Base-by-base conservation (phyloP, 2,888 invertebrate species). In the Dinocampus coccinellae region DNA sequence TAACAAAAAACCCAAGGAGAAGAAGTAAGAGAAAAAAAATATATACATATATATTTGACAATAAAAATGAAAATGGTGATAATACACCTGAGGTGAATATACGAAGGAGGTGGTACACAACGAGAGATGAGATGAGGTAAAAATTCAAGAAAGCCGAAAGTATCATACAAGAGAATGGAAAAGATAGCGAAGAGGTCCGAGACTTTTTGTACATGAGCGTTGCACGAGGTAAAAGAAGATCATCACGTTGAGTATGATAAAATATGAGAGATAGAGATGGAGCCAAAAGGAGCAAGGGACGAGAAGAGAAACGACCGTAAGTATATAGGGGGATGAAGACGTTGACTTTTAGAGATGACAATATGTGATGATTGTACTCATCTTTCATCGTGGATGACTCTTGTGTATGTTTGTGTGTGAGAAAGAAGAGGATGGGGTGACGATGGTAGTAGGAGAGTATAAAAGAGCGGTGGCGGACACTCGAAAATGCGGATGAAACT, bases 351-450 rank as follows among this genome's bases (percentile, higher is more conserved):
- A 16, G 26, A 39, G 66, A 22, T 63, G 57, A 68, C 70, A 69
- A 75, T 75, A 73, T 75, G 75, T 74, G 76, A 74, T 73, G 76
- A 77, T 77, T 77, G 76, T 74, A 58, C 73, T 74, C 76, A 75
- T 75, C 75, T 77, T 73, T 77, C 76, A 75, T 75, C 75, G 73
- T 70, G 61, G 70, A 67, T 29, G 13, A 11, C 52, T 7, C 57
- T 39, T 24, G n/a, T 39, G 47, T 16, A 47, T 47, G 47, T 16
- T n/a, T 47, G 7, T 20, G 20, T 47, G 16, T 47, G 16, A 7
- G 16, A n/a, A 9, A n/a, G 47, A n/a, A 1, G 9, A 20, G 47
- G 16, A 16, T 24, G 57, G 22, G 57, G 47, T 29, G n/a, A 62
- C 39, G 47, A 57, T 42, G 16, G 16, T 16, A 4, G 47, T 47